Conservation (phyloP, 2,113 vertebrate genomes). For the Pungitius pungitius region DNA sequence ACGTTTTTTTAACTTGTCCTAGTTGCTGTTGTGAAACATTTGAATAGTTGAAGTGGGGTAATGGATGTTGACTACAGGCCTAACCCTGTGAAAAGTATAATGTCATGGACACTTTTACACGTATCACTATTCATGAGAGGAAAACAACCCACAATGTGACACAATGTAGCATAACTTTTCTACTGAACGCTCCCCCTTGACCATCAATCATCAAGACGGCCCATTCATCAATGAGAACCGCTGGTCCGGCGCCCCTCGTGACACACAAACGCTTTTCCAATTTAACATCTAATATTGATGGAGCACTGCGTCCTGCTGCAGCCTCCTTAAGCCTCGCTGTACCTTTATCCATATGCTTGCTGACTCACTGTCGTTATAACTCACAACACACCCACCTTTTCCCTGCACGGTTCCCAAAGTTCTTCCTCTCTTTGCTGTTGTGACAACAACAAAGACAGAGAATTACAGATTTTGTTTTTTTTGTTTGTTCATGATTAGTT, state of each 20-base stretch:
- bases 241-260: conserved; percentile 59
- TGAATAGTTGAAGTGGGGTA: not conserved
- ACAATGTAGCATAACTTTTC: conserved; percentile 64
- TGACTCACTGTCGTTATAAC: conserved; percentile 25
- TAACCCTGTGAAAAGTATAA: conserved; percentile 24
- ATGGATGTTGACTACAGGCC: not conserved
- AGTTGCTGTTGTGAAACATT: not conserved
- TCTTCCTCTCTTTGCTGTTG: not conserved
- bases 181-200: conserved; percentile 59
- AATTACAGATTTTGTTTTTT: not conserved
- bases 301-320: conserved; percentile 62
- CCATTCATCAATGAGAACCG: conserved; percentile 71
- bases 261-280: conserved; percentile 74
- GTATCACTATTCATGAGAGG: conserved; percentile 50
- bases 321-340: conserved; percentile 49
- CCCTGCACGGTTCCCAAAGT: conserved; percentile 9
- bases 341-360: conserved; percentile 42
- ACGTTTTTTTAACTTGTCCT: not conserved
- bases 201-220: conserved; percentile 73
- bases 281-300: conserved; percentile 78
- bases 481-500: not conserved
- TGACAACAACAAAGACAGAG: not conserved
- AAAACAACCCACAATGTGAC: conserved; percentile 65
- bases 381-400: conserved; percentile 30
- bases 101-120: conserved; percentile 36